These are phyloP conservation scores for Callyntrura guangdongensis DNA, from an alignment of 2,888 invertebrate genomes.

Conservation along the genomic window DNA sequence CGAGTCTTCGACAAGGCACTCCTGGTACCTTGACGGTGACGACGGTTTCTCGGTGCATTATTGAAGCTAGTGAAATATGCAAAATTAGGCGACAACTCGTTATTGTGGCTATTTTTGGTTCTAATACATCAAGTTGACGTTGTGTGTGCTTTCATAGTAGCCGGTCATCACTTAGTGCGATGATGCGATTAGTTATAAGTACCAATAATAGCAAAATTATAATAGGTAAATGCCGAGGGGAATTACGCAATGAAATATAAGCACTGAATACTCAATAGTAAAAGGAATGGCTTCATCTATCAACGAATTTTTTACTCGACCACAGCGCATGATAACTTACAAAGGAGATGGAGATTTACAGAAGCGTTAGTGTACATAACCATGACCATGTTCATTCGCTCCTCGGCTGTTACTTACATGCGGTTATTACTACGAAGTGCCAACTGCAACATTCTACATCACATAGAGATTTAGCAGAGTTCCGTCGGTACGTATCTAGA, in stretches of 20 bases:
- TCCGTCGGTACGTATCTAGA: too few relatives aligned
- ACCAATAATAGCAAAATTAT: conserved; percentile 46
- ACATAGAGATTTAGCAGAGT: not conserved
- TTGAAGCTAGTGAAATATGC: conserved; percentile 31
- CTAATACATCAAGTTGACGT: not conserved
- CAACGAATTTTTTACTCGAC: conserved; percentile 3
- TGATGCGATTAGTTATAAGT: conserved; percentile 60
- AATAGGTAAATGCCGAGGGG: conserved; percentile 58
- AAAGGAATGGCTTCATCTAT: conserved; percentile 55
- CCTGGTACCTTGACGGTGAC: not conserved
- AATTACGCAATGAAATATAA: conserved; percentile 51
- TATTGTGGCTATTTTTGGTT: conserved; percentile 50
- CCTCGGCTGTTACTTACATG: not conserved
- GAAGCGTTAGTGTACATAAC: too few relatives aligned
- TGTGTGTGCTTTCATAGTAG: not conserved
- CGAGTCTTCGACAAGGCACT: not conserved
- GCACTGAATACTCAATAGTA: conserved; percentile 32
- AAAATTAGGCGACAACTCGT: conserved; percentile 37
- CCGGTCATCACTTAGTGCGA: conserved; percentile 52
- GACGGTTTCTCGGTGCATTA: conserved; percentile 3
- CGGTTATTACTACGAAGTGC: not conserved
- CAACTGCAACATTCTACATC: not conserved
- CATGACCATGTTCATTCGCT: not conserved
- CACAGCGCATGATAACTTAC: not conserved
- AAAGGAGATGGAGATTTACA: too few relatives aligned